Evolutionary conservation across 2,113 vertebrate species (phyloP).

Genomic region (Ophthalmolycus amberensis): DNA sequence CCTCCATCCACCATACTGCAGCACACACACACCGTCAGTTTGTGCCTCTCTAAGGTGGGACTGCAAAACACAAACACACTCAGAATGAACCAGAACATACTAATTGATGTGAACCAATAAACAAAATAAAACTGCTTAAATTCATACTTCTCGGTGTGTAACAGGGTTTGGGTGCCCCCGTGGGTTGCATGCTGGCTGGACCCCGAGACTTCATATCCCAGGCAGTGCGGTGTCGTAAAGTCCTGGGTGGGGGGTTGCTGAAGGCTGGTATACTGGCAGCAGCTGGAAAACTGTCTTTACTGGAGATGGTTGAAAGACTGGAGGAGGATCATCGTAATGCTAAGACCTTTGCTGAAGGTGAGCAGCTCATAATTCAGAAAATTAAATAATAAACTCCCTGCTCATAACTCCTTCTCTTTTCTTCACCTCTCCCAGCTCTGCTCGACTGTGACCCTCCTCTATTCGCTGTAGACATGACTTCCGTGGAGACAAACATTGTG

Average conservation of each 20-base stretch:
- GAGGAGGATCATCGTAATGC: conserved; percentile 85
- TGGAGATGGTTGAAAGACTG: conserved; percentile 70
- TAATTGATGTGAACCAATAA: not conserved
- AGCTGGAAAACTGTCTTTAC: conserved; percentile 84
- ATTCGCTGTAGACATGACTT: conserved; percentile 73
- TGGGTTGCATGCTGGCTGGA: conserved; percentile 84
- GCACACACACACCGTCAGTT: conserved; percentile 87
- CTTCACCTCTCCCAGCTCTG: conserved; percentile 61
- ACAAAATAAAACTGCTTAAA: not conserved
- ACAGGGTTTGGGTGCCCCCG: conserved; percentile 87
- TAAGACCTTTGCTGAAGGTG: conserved; percentile 86
- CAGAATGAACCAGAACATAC: not conserved
- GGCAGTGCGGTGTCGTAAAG: conserved; percentile 83
- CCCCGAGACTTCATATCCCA: conserved; percentile 78
- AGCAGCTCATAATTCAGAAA: not conserved
- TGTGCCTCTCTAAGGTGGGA: conserved; percentile 91
- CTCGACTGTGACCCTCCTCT: conserved; percentile 72
- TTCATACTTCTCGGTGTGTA: not conserved
- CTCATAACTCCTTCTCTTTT: not conserved
- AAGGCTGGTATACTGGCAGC: conserved; percentile 87
- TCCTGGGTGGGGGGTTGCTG: conserved; percentile 87
- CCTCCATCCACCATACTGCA: conserved; percentile 82
- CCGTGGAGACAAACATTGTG: conserved; percentile 88
- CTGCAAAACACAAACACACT: conserved; percentile 50
- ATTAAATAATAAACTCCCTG: not conserved